Percentiles rank a stretch among this genome's conserved stretches.
phyloP scores from a whole-genome alignment of 2,888 invertebrate species.

The Himalopsyche japonica region DNA sequence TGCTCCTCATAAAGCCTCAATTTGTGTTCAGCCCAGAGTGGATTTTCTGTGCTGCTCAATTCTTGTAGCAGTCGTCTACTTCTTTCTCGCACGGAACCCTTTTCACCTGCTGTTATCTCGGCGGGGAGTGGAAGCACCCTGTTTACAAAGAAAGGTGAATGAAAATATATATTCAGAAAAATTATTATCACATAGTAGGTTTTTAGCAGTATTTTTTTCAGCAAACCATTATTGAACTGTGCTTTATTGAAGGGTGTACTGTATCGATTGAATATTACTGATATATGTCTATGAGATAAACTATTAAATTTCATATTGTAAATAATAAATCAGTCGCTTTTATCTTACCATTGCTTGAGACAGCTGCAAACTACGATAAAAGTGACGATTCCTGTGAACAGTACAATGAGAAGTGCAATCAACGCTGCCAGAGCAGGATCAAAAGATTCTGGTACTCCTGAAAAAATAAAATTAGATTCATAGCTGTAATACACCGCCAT shows the following conservation, averaged over 20 bases:
- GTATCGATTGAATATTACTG: no score
- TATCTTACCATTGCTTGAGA: conserved; percentile 75
- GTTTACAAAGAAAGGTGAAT: no score
- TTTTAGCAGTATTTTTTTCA: no score
- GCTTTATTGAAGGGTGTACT: no score
- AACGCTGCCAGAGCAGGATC: conserved; percentile 85
- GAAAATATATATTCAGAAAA: no score
- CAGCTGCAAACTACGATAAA: conserved; percentile 88
- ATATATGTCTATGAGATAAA: no score
- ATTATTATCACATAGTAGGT: no score
- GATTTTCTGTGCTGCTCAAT: conserved; percentile 88
- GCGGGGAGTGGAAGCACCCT: conserved; percentile 82
- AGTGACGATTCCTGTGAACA: conserved; percentile 84
- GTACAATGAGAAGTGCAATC: conserved; percentile 81
- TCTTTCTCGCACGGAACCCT: conserved; percentile 76
- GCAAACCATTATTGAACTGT: no score
- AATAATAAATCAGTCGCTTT: neutral
- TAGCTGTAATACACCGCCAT: neutral
- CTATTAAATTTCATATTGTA: no score
- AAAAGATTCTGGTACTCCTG: conserved; percentile 71
- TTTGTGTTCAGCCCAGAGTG: conserved; percentile 90
- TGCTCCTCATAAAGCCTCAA: conserved; percentile 88
- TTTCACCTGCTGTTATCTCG: conserved; percentile 80
- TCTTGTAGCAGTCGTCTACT: conserved; percentile 84
- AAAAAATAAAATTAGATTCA: conserved; percentile 36